Evolutionary conservation across 2,113 vertebrate genomes (phyloP), one percentile per base, ranked within the genome.

Genomic region (Dendropsophus ebraccatus): DNA sequence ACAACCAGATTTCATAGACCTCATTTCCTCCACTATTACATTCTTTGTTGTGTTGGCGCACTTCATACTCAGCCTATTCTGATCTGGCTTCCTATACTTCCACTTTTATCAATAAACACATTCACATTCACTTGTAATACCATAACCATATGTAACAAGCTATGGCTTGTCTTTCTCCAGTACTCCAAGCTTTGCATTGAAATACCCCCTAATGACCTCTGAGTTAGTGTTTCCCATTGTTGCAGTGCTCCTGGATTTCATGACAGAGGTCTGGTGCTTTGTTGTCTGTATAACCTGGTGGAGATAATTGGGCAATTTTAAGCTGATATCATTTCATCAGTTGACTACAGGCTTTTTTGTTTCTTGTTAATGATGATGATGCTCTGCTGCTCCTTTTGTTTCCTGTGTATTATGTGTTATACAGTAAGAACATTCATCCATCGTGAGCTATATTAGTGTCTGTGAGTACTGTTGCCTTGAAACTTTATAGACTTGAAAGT

Each of bases 261-360:
- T 70, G 62, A 65, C 60, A 82, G 35, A 84, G 45, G 49, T 73
- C 70, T 84, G 58, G 23, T 4, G 81, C n/a, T 73, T 84, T 84
- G 69, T 83, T 70, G 32, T 54, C 65, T 37, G 49, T 58, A 83
- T 41, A 84, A 30, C 54, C 82, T 84, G n/a, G 52, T 84, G 70
- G 74, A 84, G 82, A 84, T 84, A 84, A 84, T 84, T 84, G 54
- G 70, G 70, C 70, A 84, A 84, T 84, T 84, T 74, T 35, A 58
- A 19, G 54, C 82, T 45, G 69, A 84, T 84, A 83, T 74, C 37
- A 74, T 84, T 84, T 84, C 50, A 74, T 60, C 70, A 83, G 50
- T 47, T 75, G 82, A 74, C 82, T 84, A 75, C 3, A 74, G 82
- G 16, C 82, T 84, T 84, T 81, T 70, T 67, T 67, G 28, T 70